Base-by-base conservation (phyloP, 2,888 invertebrate genomes). In the Marasmarcha lunaedactyla region DNA sequence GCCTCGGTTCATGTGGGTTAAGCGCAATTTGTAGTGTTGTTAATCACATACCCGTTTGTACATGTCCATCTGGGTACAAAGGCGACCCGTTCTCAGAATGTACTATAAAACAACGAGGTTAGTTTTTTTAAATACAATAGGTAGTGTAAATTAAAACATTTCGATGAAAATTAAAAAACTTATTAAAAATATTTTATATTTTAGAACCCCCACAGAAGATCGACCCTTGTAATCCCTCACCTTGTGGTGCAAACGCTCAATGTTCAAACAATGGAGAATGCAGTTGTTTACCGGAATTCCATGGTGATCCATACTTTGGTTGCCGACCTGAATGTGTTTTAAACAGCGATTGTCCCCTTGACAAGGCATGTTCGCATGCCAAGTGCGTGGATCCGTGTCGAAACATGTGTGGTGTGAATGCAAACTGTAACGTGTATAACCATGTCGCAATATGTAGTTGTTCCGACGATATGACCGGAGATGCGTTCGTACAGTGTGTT, bases 371-470 rank as follows among this genome's bases (percentile, higher is more conserved):
- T 58, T 76, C 91, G 26, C 86, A 89, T 44, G 90, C 90, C 42
- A 93, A 93, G 71, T 95, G 95, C 59, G 72, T 86, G n/a, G 89
- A 95, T 71, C 94, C 95, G 3, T 95, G 95, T 54, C 87, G 88
- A n/a, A 90, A 90, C 46, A 90, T 90, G 53, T 95, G 94, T 59
- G 94, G 92, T 7, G 71, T 85, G 38, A 89, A 89, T 58, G 90
- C 94, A 1, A 83, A 89, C 41, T 94, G 94, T 59, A 89, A 90
- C 54, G 91, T 92, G 11, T 87, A 91, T 39, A 93, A 93, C 56
- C 94, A 88, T 46, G 76, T 87, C 35, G 85, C 87, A 15, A 77
- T 86, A 56, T 88, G 88, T 50, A 86, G 86, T 42, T 92, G 91
- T 59, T 85, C 84, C 20, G 59, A 66, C 39, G 89, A 87, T 35